Base-by-base conservation (phyloP, 2,113 vertebrate genomes). In the Pyrgilauda ruficollis region DNA sequence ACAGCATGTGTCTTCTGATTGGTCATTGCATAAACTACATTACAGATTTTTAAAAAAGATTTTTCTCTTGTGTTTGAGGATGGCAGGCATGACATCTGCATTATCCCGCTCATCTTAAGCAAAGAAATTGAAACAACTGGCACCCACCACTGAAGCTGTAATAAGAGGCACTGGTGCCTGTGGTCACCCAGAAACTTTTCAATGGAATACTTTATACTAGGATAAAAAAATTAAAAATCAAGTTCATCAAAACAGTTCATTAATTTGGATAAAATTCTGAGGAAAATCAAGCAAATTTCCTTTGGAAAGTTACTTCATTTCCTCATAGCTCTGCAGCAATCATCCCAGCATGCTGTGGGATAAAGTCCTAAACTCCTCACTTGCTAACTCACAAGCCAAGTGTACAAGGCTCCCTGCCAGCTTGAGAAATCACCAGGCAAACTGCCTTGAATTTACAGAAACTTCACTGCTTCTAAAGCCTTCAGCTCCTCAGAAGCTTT, bases 191-290 rank as follows among this genome's bases (percentile, higher is more conserved):
- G 53, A 85, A 88, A 63, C 18, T 61, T 95, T 81, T 72, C 76
- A 93, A 43, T 1, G 1, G 37, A 77, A 47, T 30, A 49, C 55
- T 92, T 94, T 92, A 50, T 49, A 59, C 27, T 56, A 67, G 33
- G 5, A 23, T 27, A 44, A 77, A 67, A 67, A 61, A 68, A 56
- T 1, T 22, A 13, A 55, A 64, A 61, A 28, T 46, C 28, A 69
- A 69, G 26, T 62, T 89, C 66, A 64, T 64, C 27, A 64, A 68
- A 91, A 68, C 8, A 53, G 26, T 78, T 84, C 39, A 87, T 63
- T 79, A 79, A 95, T 90, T 76, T 94, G 74, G 62, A 52, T 70
- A 85, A 90, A 94, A 89, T 84, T 82, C 69, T 75, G 56, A 82
- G 68, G 39, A 87, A 91, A 93, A 75, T 11, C 69, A 84, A 84